Evolutionary conservation across 2,113 vertebrate species (phyloP).

Genomic region (Monarcha castaneiventris): DNA sequence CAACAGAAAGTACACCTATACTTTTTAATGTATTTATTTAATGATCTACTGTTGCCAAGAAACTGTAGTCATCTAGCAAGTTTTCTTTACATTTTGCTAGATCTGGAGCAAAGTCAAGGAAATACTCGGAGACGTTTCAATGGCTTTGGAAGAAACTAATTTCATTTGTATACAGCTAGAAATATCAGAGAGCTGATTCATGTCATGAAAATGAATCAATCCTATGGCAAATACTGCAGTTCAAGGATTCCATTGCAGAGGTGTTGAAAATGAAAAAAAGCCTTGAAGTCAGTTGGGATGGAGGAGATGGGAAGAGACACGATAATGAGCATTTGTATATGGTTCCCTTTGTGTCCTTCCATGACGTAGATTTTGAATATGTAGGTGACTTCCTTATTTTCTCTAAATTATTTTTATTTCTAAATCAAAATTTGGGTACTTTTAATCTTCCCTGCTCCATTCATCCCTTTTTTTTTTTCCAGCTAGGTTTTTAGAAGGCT

Average conservation of each 20-base stretch:
- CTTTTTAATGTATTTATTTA: neutral
- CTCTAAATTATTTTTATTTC: neutral
- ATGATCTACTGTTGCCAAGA: neutral
- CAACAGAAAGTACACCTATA: neutral
- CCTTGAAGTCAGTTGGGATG: neutral
- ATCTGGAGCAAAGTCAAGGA: neutral
- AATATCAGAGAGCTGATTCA: neutral
- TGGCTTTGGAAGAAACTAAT: neutral
- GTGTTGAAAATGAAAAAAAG: neutral
- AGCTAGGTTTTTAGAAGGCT: neutral
- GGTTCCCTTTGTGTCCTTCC: neutral
- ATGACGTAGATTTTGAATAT: neutral
- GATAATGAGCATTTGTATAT: fast-evolving
- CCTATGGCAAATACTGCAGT: neutral
- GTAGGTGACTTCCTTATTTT: neutral
- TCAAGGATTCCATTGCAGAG: neutral
- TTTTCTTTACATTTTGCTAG: neutral
- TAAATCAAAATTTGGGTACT: neutral
- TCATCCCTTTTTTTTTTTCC: fast-evolving
- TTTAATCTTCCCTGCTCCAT: neutral
- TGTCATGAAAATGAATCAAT: neutral
- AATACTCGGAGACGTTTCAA: neutral
- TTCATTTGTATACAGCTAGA: neutral
- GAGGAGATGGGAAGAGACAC: neutral
- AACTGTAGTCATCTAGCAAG: neutral